A percentile compares a stretch with the other conserved stretches of the same genome.
These are phyloP conservation scores for Panorpa germanica DNA, from an alignment of 2,888 invertebrate genomes.

Conservation along the genomic window DNA sequence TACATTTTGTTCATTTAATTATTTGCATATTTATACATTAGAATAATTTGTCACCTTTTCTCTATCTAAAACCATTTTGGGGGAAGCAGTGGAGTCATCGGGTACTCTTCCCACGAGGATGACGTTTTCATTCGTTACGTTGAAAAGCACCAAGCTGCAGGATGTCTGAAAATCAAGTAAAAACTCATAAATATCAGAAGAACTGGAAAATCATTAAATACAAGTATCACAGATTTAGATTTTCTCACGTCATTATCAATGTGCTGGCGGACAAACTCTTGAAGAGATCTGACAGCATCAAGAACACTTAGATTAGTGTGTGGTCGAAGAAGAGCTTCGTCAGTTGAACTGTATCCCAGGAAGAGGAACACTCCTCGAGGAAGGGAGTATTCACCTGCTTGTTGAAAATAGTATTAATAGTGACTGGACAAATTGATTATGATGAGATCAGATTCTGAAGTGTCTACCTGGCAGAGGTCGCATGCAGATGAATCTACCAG, in stretches of 20 bases:
- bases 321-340: constrained; percentile 63
- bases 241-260: constrained; percentile 46
- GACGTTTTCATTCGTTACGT: constrained; percentile 73
- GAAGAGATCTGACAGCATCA: constrained; percentile 65
- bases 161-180: constrained; percentile 43
- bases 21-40: background rate
- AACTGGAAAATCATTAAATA: background rate
- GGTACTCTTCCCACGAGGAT: constrained; percentile 66
- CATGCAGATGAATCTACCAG: constrained; percentile 84
- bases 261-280: constrained; percentile 55
- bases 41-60: constrained; percentile 40
- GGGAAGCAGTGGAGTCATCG: constrained; percentile 39
- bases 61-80: constrained; percentile 43
- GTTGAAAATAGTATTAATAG: constrained; percentile 5
- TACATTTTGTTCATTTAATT: constrained; percentile 2
- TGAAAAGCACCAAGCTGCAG: constrained; percentile 68
- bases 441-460: constrained; percentile 1
- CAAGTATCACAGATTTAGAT: background rate
- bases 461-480: constrained; percentile 49
- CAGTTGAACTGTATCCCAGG: constrained; percentile 78
- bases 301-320: constrained; percentile 71
- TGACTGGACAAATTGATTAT: constrained; percentile 1
- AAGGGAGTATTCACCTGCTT: constrained; percentile 19
- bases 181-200: constrained; percentile 8
- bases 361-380: constrained; percentile 76